Conservation (phyloP, 2,797 vertebrate genomes). For the Crax fasciolata region DNA sequence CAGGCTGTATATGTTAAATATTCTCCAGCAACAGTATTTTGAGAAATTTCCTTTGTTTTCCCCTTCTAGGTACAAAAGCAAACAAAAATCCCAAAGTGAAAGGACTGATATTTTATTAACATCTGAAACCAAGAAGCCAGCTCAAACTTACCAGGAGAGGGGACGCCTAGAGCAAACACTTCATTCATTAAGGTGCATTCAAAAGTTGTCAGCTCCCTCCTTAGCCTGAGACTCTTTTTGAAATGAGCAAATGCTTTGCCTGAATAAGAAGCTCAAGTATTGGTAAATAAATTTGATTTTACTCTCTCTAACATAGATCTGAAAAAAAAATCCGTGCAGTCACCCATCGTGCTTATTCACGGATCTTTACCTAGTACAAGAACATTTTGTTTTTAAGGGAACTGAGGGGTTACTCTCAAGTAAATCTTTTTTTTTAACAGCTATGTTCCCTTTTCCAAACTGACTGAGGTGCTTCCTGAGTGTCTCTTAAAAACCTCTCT, state of each 20-base stretch:
- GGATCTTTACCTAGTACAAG: not conserved
- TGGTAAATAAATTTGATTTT: constrained; percentile 18
- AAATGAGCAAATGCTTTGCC: not conserved
- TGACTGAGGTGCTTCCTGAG: not conserved
- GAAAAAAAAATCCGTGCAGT: not conserved
- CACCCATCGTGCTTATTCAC: not conserved
- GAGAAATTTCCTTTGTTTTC: not conserved
- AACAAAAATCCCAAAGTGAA: not conserved
- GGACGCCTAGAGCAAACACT: not conserved
- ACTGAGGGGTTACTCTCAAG: not conserved
- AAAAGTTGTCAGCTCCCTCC: not conserved
- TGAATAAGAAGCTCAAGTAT: not conserved
- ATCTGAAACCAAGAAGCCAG: not conserved
- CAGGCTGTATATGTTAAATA: not conserved
- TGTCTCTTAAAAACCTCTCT: not conserved
- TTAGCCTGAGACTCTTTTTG: not conserved
- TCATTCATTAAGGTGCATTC: not conserved
- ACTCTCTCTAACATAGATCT: not conserved
- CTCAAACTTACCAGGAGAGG: not conserved
- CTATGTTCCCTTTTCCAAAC: not conserved
- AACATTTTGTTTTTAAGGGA: constrained; percentile 18
- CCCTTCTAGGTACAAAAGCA: not conserved
- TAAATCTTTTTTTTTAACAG: not conserved
- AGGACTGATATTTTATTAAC: not conserved
- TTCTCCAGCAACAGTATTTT: not conserved